Conservation (phyloP, 2,888 invertebrate species). For the Andricus quercusramuli region DNA sequence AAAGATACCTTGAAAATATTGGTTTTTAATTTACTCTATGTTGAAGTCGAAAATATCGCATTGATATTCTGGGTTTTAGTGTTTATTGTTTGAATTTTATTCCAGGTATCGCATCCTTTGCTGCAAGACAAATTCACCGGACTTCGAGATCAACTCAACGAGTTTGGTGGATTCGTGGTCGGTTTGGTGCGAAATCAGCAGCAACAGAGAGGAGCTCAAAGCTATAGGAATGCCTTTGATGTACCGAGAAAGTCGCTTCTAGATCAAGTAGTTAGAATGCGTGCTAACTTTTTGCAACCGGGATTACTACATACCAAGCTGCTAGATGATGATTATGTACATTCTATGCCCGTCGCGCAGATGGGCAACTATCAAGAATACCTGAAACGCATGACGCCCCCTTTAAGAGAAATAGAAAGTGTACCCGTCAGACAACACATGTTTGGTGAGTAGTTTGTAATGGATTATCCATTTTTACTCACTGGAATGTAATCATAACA, state of each 20-base stretch:
- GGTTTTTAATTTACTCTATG: neutral
- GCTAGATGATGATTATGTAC: constrained; percentile 94
- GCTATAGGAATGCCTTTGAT: constrained; percentile 97
- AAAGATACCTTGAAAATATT: constrained; percentile 59
- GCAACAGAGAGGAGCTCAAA: constrained; percentile 81
- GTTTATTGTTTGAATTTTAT: constrained; percentile 33
- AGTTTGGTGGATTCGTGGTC: constrained; percentile 91
- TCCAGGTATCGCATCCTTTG: constrained; percentile 84
- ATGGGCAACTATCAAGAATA: constrained; percentile 99
- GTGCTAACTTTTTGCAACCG: constrained; percentile 94
- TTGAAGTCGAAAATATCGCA: neutral
- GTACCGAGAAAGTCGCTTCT: constrained; percentile 93
- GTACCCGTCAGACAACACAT: constrained; percentile 97
- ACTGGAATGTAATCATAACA: neutral
- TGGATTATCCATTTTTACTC: neutral
- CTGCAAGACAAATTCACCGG: constrained; percentile 90
- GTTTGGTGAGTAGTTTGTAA: constrained; percentile 85
- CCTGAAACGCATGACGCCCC: constrained; percentile 94
- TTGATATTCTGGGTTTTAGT: constrained; percentile 8
- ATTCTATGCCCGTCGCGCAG: constrained; percentile 96
- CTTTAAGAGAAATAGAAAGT: constrained; percentile 95
- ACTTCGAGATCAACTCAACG: constrained; percentile 91
- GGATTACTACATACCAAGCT: constrained; percentile 87
- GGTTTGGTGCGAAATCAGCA: constrained; percentile 83
- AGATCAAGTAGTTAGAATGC: constrained; percentile 96